These are phyloP conservation scores for Galeopterus variegatus DNA, from an alignment of 2,113 vertebrate species.

Conservation along the genomic window DNA sequence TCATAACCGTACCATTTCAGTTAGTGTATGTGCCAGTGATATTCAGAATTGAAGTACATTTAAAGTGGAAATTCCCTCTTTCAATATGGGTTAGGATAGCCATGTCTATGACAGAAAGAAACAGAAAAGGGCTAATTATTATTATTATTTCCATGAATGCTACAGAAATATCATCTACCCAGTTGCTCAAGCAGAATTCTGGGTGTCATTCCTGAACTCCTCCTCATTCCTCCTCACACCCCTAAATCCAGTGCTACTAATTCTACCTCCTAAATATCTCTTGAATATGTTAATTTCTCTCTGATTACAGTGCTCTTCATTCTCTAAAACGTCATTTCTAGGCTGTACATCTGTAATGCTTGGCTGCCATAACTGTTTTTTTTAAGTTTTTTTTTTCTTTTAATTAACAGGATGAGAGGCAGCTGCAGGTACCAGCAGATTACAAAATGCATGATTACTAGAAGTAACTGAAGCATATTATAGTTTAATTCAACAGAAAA, in stretches of 20 bases:
- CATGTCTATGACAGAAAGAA: neutral
- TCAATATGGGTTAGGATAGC: neutral
- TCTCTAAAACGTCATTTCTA: constrained; percentile 84
- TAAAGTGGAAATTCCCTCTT: neutral
- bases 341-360: constrained; percentile 85
- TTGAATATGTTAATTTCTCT: neutral
- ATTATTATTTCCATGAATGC: neutral
- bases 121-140: neutral
- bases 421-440: constrained; percentile 91
- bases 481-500: constrained; percentile 85
- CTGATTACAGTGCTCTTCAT: neutral
- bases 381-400: constrained; percentile 82
- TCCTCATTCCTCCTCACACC: neutral
- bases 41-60: neutral
- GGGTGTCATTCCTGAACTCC: neutral
- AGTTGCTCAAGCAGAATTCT: neutral
- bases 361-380: constrained; percentile 86
- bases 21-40: neutral
- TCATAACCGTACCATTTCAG: neutral
- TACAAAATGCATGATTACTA: constrained; percentile 89
- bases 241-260: neutral
- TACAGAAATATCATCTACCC: neutral
- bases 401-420: constrained; percentile 87
- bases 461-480: constrained; percentile 91
- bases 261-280: neutral